Evolutionary conservation across 1,140 invertebrate species (phyloP), one percentile per base, ranked within the genome.

Genomic region (Mercenaria mercenaria): DNA sequence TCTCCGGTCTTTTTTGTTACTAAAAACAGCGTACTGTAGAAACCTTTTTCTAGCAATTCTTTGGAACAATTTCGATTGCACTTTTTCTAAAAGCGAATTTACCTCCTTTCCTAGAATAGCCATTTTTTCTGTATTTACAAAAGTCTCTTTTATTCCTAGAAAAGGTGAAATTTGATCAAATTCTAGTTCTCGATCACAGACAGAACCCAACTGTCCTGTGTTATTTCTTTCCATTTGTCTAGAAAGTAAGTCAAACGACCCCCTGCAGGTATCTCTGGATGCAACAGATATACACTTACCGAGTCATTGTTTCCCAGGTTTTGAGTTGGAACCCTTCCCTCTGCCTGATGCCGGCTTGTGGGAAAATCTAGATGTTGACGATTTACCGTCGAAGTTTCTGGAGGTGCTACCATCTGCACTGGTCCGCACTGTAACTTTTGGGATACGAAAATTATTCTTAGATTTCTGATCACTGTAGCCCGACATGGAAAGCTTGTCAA

Each of bases 171-270:
- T 59, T n/a, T 59, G 52, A 59, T n/a, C 23, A 20, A 59, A 59
- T 59, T 59, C 52, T 3, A 59, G 52, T 59, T 59, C 23, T 59
- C 52, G 15, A 23, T 59, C 23, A 59, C 23, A 23, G 52, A 59
- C 23, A 59, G 23, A 59, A 59, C 23, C 52, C 52, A 59, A 15
- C 23, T 59, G 52, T 59, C 52, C 23, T 59, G 52, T 23, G 87
- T 89, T 67, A 83, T 89, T 59, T 74, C 50, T 61, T 83, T 6
- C 77, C 52, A 11, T 59, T 29, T 50, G 8, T 76, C 10, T 50
- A 47, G 43, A 43, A 59, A 59, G 20, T 23, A 6, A n/a, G 15
- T 59, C 20, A 23, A 59, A 1, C 39, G 6, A 4, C 23, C 52
- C 23, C 52, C 52, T 59, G 4, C 23, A 59, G 52, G 52, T 59